A percentile compares a stretch with the other conserved stretches of the same genome.
Evolutionary conservation across 2,797 vertebrate species (phyloP).

Genomic region (Clangula hyemalis): DNA sequence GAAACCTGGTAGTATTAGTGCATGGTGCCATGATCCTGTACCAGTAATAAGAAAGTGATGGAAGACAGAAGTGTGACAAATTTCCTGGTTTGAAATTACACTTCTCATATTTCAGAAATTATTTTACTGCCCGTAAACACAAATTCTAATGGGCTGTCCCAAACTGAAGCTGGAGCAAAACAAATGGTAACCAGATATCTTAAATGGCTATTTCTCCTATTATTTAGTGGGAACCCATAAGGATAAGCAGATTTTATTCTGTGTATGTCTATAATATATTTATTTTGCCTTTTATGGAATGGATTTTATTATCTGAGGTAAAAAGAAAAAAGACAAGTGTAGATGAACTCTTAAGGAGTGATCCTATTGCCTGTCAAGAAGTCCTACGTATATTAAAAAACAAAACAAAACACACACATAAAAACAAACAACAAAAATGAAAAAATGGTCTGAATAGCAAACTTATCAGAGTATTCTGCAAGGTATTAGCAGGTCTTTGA

Average conservation of each 20-base stretch:
- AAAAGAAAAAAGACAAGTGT: not conserved
- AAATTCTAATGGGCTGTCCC: not conserved
- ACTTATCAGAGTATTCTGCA: not conserved
- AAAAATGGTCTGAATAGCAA: not conserved
- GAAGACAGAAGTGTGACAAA: not conserved
- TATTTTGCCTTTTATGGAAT: not conserved
- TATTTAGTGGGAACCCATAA: not conserved
- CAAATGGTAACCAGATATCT: not conserved
- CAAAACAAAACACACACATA: too few relatives aligned
- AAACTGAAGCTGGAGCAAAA: not conserved
- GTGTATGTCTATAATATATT: not conserved
- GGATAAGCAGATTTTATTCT: not conserved
- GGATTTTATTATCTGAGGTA: not conserved
- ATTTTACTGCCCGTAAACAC: not conserved
- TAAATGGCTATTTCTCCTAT: not conserved
- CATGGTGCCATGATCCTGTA: not conserved
- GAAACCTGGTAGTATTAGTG: not conserved
- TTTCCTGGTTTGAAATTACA: not conserved
- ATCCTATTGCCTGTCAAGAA: not conserved
- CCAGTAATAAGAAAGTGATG: not conserved
- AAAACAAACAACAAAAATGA: not conserved
- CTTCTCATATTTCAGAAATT: not conserved
- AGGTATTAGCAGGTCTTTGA: not conserved
- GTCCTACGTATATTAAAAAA: too few relatives aligned
- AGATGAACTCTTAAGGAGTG: not conserved